A percentile compares a stretch with the other conserved stretches of the same genome.
Evolutionary conservation across 2,113 vertebrate genomes (phyloP).

Genomic region (Perca flavescens): DNA sequence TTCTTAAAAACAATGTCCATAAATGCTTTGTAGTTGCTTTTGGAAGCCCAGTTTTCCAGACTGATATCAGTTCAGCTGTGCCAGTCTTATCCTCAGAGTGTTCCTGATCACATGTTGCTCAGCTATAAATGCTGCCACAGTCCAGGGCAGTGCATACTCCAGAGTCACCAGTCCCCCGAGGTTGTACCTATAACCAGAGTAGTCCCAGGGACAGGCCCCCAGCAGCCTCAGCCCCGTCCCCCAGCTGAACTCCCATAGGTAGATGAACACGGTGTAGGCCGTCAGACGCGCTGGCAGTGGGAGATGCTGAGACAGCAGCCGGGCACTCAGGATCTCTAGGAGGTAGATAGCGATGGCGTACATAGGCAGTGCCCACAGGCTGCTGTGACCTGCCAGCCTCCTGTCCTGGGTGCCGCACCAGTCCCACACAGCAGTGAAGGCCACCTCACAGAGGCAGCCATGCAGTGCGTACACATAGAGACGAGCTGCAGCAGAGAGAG

Average conservation of each 20-base stretch:
- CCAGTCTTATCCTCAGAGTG: conserved; percentile 79
- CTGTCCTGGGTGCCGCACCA: conserved; percentile 74
- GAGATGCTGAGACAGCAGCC: conserved; percentile 57
- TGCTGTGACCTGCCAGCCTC: conserved; percentile 81
- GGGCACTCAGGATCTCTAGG: conserved; percentile 75
- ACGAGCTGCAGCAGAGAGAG: conserved; percentile 60
- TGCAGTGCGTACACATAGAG: conserved; percentile 85
- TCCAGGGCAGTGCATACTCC: conserved; percentile 83
- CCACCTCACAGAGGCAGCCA: conserved; percentile 84
- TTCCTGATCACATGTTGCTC: conserved; percentile 83
- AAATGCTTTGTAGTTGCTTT: background rate
- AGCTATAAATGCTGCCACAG: conserved; percentile 77
- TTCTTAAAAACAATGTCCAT: background rate
- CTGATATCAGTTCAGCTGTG: conserved; percentile 27
- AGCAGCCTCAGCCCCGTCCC: conserved; percentile 74
- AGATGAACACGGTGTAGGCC: conserved; percentile 81
- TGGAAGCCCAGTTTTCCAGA: conserved; percentile 14
- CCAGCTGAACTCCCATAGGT: conserved; percentile 85
- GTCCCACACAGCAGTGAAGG: conserved; percentile 81
- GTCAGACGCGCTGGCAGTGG: conserved; percentile 68
- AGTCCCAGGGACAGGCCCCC: conserved; percentile 87
- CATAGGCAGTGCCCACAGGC: conserved; percentile 84
- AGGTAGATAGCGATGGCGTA: conserved; percentile 81
- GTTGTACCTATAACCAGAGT: conserved; percentile 80
- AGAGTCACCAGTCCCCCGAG: conserved; percentile 83